Conservation (phyloP, 2,113 vertebrate genomes). For the Leucopsar rothschildi region DNA sequence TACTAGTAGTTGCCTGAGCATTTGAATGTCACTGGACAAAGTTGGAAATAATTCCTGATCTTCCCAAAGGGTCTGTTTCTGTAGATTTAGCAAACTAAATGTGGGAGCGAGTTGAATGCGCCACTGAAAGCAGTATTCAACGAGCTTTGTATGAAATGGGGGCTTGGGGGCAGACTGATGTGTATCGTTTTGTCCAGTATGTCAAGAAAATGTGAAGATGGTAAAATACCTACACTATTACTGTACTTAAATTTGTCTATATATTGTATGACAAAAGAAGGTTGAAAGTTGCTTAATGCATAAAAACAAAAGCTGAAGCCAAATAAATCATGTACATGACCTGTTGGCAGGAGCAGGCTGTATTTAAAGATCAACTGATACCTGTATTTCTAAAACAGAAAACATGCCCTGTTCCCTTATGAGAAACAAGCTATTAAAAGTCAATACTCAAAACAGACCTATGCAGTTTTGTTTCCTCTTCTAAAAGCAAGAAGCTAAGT, state of each 20-base stretch:
- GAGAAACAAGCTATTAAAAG: constrained; percentile 67
- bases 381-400: constrained; percentile 58
- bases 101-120: neutral
- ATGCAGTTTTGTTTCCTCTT: constrained; percentile 61
- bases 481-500: neutral
- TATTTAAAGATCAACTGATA: constrained; percentile 53
- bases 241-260: constrained; percentile 59
- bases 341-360: constrained; percentile 58
- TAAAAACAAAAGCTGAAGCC: constrained; percentile 49
- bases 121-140: neutral
- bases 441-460: constrained; percentile 49
- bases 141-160: neutral
- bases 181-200: constrained; percentile 12
- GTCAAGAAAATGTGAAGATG: constrained; percentile 47
- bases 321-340: constrained; percentile 52
- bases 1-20: constrained; percentile 10
- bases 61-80: neutral
- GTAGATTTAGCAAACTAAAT: neutral
- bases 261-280: constrained; percentile 42
- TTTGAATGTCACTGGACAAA: constrained; percentile 33
- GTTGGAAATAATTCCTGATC: neutral
- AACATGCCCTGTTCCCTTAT: constrained; percentile 46
- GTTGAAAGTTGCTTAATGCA: constrained; percentile 46
- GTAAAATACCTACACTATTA: constrained; percentile 15
- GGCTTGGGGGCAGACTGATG: neutral